Evolutionary conservation across 2,797 vertebrate genomes (phyloP).

Genomic region (Lindbergichthys nudifrons): DNA sequence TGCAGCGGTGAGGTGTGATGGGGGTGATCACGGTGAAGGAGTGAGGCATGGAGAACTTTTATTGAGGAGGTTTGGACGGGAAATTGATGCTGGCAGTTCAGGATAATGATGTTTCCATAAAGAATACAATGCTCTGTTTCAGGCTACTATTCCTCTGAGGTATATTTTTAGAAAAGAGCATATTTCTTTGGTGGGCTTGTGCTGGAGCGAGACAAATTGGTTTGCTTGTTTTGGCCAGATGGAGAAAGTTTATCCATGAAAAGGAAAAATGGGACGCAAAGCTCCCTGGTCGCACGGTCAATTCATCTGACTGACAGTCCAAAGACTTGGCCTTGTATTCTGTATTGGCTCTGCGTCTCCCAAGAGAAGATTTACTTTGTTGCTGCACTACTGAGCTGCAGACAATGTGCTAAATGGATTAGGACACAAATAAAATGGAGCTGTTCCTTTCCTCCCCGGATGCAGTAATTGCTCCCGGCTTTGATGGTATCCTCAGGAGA

Average conservation of each 20-base stretch:
- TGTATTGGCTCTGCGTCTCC: conserved; percentile 18
- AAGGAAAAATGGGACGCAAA: conserved; percentile 36
- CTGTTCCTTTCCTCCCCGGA: conserved; percentile 21
- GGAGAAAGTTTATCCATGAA: conserved; percentile 43
- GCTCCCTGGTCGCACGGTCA: conserved; percentile 20
- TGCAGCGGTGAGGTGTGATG: conserved; percentile 32
- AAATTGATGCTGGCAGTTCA: conserved; percentile 5
- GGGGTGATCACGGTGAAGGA: conserved; percentile 1
- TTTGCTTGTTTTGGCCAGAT: conserved; percentile 59
- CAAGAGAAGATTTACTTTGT: conserved; percentile 34
- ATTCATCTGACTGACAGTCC: conserved; percentile 54
- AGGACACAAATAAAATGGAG: conserved; percentile 43
- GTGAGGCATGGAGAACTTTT: not conserved
- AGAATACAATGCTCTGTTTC: conserved; percentile 21
- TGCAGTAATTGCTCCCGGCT: conserved; percentile 24
- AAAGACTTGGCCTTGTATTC: conserved; percentile 46
- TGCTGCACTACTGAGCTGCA: conserved; percentile 30
- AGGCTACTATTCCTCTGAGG: conserved; percentile 4
- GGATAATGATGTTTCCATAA: conserved; percentile 5
- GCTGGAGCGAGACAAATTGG: conserved; percentile 30
- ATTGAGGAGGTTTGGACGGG: not conserved
- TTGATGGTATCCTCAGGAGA: conserved; percentile 32
- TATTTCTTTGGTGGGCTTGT: not conserved
- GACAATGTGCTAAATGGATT: conserved; percentile 56
- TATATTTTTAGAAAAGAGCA: conserved; percentile 17